Conservation (phyloP, 2,113 vertebrate genomes). For the Tauraco erythrolophus region DNA sequence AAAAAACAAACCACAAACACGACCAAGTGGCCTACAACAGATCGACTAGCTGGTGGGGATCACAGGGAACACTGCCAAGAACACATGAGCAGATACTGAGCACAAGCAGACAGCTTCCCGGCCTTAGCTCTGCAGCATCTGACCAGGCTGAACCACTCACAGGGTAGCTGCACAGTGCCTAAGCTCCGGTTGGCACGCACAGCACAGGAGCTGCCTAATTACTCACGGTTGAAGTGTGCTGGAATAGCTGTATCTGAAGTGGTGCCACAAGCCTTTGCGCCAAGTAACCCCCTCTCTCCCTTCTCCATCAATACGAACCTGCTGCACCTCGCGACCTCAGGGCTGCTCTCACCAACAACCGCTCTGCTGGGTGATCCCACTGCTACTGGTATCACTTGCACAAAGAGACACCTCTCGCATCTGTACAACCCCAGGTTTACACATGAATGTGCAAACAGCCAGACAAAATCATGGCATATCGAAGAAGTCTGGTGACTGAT, state of each 20-base stretch:
- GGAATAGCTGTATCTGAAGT: background rate
- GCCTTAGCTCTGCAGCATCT: background rate
- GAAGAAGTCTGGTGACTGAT: background rate
- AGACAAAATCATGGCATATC: background rate
- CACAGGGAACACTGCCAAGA: background rate
- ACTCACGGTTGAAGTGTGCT: background rate
- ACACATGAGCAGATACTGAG: background rate
- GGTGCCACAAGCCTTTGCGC: background rate
- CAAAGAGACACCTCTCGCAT: background rate
- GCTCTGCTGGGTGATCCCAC: background rate
- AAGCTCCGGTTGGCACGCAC: background rate
- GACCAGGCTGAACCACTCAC: background rate
- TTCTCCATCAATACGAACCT: background rate
- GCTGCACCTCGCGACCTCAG: background rate
- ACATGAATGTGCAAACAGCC: rapidly evolving
- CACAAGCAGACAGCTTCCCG: background rate
- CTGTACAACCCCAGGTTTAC: background rate
- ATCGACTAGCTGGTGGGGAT: background rate
- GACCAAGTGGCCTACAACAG: background rate
- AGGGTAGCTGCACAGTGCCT: background rate
- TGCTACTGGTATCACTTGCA: rapidly evolving
- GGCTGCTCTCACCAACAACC: background rate
- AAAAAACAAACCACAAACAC: background rate
- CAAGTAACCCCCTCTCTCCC: rapidly evolving
- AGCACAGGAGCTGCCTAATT: background rate